Evolutionary conservation across 2,113 vertebrate species (phyloP).

Genomic region (Ochotona curzoniae): DNA sequence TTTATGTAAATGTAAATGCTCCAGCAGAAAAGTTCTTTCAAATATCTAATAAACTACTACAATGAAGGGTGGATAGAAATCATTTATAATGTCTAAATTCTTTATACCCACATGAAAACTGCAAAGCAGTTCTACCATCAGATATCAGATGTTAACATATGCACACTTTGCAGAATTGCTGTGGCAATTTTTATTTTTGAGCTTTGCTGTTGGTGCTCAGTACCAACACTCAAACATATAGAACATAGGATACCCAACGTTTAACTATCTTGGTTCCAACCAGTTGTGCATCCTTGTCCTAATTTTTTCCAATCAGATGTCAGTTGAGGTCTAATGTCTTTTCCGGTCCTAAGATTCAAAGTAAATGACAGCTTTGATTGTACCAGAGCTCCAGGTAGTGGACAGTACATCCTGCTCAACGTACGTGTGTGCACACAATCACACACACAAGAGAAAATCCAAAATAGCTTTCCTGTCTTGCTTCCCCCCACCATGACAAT

Average conservation of each 20-base stretch:
- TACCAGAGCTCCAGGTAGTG: neutral
- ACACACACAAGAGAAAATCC: slow-evolving; percentile 57
- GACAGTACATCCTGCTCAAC: neutral
- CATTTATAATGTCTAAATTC: neutral
- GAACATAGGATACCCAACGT: neutral
- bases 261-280: neutral
- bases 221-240: neutral
- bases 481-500: slow-evolving; percentile 81
- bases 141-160: neutral
- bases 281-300: neutral
- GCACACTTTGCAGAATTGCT: neutral
- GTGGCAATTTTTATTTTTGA: neutral
- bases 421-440: neutral
- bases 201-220: neutral
- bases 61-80: too few relatives aligned
- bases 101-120: slow-evolving; percentile 3
- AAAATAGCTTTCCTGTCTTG: slow-evolving; percentile 72
- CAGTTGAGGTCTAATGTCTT: neutral
- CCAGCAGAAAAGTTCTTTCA: neutral
- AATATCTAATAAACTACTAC: neutral
- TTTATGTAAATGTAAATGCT: neutral
- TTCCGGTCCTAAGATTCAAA: slow-evolving; percentile 33
- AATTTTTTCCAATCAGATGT: neutral
- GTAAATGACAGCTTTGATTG: neutral
- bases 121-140: neutral